A percentile compares a stretch with the other conserved stretches of the same genome.
These are phyloP conservation scores for Alviniconcha marisindica DNA, from an alignment of 1,140 invertebrate species.

Conservation along the genomic window DNA sequence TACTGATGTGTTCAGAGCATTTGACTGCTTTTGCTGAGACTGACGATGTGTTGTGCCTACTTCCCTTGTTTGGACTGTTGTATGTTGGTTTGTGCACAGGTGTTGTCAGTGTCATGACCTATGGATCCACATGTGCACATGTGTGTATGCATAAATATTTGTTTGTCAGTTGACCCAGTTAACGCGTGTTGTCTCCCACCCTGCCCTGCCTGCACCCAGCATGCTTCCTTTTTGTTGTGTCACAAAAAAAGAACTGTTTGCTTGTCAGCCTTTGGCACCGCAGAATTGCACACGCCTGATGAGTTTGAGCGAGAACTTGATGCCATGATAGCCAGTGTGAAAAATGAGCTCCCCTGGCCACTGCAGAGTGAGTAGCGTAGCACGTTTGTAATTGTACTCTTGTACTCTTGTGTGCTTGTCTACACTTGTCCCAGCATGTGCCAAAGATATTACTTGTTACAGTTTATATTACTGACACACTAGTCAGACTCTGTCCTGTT, in stretches of 20 bases:
- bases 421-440: no score
- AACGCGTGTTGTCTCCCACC: not conserved
- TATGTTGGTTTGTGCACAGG: no score
- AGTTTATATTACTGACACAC: not conserved
- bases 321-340: conserved; percentile 64
- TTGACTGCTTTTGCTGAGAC: no score
- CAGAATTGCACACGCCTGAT: conserved; percentile 53
- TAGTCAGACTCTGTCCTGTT: not conserved
- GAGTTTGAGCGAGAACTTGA: conserved; percentile 70
- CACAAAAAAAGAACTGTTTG: not conserved
- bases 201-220: not conserved
- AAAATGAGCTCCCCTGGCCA: conserved; percentile 48
- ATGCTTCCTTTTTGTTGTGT: conserved; percentile 1
- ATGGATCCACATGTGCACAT: no score
- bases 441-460: no score
- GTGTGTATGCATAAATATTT: no score
- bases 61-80: no score
- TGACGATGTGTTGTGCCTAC: no score
- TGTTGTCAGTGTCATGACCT: no score
- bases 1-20: no score
- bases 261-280: conserved; percentile 3
- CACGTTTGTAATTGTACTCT: not conserved
- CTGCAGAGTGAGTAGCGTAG: conserved; percentile 34
- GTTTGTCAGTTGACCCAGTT: no score
- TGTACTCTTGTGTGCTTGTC: not conserved